Base-by-base conservation (phyloP, 2,888 invertebrate species). In the Amphipoea lucens region DNA sequence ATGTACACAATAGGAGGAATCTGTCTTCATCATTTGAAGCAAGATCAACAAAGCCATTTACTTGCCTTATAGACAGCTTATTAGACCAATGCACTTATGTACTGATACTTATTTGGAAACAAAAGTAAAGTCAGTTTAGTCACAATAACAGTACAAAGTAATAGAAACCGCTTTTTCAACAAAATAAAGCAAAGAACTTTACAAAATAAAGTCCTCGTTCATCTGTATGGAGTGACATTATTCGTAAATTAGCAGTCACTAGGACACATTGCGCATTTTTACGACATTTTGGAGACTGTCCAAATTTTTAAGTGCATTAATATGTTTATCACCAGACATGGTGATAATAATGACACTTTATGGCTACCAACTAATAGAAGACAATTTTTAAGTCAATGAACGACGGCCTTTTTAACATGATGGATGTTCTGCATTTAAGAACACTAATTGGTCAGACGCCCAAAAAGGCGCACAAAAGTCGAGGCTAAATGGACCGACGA, bases 261-360 rank as follows among this genome's bases (percentile, higher is more conserved):
- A 73, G 23, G 68, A 75, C 69, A 51, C n/a, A 60, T 62, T 75
- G 54, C 62, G 48, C 23, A 72, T 79, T 84, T 85, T 77, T 67
- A 74, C 11, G 84, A 36, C 29, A 54, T 45, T 87, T 90, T 94
- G 94, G 94, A 92, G 75, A 17, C 40, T 42, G 45, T 85, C 94
- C 94, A 94, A 91, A 90, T 83, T 79, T 83, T 85, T 81, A 82
- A 91, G 89, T 87, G 90, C 85, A 86, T 86, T 88, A 86, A 81
- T 87, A 84, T 79, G 81, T 82, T 88, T 87, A 83, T 81, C 60
- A 79, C 76, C 42, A 57, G 81, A 74, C 70, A 65, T 63, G 42
- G 67, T 78, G 76, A 70, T 82, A 82, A 84, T 80, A 76, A 84
- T 86, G 82, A 75, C 80, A 82, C 51, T 83, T 83, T 84, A 85